phyloP scores from a whole-genome alignment of 2,888 invertebrate species.

The Lymantria monacha region DNA sequence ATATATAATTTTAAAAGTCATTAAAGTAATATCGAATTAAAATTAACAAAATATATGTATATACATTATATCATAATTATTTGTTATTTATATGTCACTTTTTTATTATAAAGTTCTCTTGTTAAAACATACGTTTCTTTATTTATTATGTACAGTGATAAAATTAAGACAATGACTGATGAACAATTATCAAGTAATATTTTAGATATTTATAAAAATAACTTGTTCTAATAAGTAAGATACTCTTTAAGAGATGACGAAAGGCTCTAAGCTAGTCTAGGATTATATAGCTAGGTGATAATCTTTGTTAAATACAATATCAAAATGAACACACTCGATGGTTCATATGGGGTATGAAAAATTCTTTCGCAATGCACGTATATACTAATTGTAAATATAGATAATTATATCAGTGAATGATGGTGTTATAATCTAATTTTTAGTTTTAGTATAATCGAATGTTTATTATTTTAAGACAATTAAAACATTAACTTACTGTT shows the following conservation, averaged over 20 bases:
- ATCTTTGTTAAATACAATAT: constrained; percentile 16
- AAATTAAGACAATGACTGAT: constrained; percentile 51
- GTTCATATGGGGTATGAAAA: background rate
- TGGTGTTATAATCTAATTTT: too few relatives aligned
- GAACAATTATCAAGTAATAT: constrained; percentile 44
- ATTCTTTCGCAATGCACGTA: constrained; percentile 28
- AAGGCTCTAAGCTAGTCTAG: constrained; percentile 45
- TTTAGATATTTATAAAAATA: constrained; percentile 30
- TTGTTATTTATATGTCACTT: too few relatives aligned
- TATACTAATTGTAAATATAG: constrained; percentile 22
- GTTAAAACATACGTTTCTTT: constrained; percentile 2
- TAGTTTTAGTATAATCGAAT: too few relatives aligned
- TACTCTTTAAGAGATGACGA: constrained; percentile 42
- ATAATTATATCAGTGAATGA: background rate
- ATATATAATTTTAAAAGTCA: too few relatives aligned
- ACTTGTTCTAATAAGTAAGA: constrained; percentile 34
- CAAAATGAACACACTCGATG: constrained; percentile 2
- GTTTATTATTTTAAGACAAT: too few relatives aligned
- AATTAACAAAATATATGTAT: too few relatives aligned
- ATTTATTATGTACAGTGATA: constrained; percentile 23
- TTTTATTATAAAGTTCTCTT: too few relatives aligned
- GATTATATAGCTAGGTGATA: constrained; percentile 13
- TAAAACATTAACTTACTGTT: too few relatives aligned
- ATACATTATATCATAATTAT: too few relatives aligned
- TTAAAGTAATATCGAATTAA: too few relatives aligned